Evolutionary conservation across 2,113 vertebrate genomes (phyloP).

Genomic region (Ammodytes dubius): DNA sequence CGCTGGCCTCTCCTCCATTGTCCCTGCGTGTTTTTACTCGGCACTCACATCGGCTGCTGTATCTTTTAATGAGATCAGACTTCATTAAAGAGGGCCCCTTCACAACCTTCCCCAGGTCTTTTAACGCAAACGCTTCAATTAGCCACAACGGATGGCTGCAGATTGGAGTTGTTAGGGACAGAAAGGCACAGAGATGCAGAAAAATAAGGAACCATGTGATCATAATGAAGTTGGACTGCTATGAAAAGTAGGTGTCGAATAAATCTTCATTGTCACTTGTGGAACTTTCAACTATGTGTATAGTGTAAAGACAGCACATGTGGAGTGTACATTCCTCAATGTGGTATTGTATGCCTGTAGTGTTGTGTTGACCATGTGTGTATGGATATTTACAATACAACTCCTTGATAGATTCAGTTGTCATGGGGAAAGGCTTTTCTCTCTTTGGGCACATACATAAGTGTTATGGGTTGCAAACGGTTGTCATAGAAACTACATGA

Average conservation of each 20-base stretch:
- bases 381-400: not conserved
- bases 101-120: conserved; percentile 74
- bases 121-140: conserved; percentile 78
- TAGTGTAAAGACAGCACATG: not conserved
- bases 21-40: conserved; percentile 61
- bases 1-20: conserved; percentile 62
- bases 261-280: conserved; percentile 13
- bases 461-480: conserved; percentile 53
- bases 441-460: conserved; percentile 49
- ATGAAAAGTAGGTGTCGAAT: conserved; percentile 25
- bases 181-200: conserved; percentile 14
- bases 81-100: conserved; percentile 83
- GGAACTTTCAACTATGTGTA: not conserved
- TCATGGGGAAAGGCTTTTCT: conserved; percentile 22
- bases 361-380: not conserved
- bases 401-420: not conserved
- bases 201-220: conserved; percentile 55
- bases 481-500: conserved; percentile 73
- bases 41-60: conserved; percentile 68
- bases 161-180: conserved; percentile 29
- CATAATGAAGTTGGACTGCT: conserved; percentile 66
- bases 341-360: conserved; percentile 13
- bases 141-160: conserved; percentile 50
- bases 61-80: conserved; percentile 93
- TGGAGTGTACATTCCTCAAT: not conserved